These are phyloP conservation scores for Erannis defoliaria DNA, from an alignment of 2,888 invertebrate species.

Conservation along the genomic window DNA sequence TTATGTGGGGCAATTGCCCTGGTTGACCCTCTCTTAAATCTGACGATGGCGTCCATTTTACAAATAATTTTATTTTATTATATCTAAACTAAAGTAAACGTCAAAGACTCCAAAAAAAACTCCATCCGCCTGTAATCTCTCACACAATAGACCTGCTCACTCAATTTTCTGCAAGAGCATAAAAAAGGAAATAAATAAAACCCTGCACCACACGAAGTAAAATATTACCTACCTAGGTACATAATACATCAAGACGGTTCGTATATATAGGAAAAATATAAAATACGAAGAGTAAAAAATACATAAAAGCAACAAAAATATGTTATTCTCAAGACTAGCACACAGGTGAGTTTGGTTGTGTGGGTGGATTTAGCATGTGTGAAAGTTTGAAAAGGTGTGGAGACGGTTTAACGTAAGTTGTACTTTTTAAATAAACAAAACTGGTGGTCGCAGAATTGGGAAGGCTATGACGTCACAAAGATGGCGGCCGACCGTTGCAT, in stretches of 20 bases:
- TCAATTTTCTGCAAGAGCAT: conserved; percentile 26
- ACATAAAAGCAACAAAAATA: conserved; percentile 86
- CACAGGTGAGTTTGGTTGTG: conserved; percentile 70
- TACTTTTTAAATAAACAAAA: too few species aligned
- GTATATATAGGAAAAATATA: conserved; percentile 82
- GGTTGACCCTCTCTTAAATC: too few species aligned
- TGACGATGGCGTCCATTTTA: too few species aligned
- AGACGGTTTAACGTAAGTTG: conserved; percentile 44
- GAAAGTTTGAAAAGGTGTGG: conserved; percentile 46
- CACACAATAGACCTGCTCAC: conserved; percentile 22
- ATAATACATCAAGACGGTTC: conserved; percentile 55
- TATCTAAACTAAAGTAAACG: too few species aligned
- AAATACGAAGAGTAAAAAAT: conserved; percentile 81
- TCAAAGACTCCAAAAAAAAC: not conserved
- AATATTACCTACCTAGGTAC: conserved; percentile 28
- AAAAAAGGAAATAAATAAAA: conserved; percentile 49
- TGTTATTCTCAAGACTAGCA: conserved; percentile 83
- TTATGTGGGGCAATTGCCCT: too few species aligned
- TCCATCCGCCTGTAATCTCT: conserved; percentile 10
- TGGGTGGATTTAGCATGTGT: conserved; percentile 50
- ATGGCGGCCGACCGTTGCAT: too few species aligned
- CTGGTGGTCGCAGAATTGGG: too few species aligned
- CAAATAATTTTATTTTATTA: not conserved
- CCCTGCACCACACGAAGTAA: conserved; percentile 50
- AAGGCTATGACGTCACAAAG: too few species aligned